phyloP scores from a whole-genome alignment of 2,888 invertebrate genomes.

The Girardia tigrina region DNA sequence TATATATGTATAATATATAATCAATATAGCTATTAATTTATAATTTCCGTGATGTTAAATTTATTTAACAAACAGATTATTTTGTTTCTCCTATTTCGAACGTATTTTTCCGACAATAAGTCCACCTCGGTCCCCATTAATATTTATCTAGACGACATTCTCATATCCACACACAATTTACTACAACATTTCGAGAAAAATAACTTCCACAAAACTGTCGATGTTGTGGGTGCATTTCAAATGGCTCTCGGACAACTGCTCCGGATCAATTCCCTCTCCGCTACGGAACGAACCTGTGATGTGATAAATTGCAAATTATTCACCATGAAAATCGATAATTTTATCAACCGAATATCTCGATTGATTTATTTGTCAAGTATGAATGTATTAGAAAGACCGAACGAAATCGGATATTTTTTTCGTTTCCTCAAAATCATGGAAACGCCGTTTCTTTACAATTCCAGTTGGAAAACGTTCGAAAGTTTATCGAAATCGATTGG shows the following conservation, averaged over 20 bases:
- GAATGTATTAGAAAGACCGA: background rate
- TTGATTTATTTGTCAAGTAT: background rate
- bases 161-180: background rate
- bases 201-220: background rate
- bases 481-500: background rate
- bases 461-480: background rate
- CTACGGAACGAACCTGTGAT: too few species aligned
- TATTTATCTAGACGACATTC: background rate
- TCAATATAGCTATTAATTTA: too few species aligned
- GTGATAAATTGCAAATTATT: too few species aligned
- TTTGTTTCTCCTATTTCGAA: too few species aligned
- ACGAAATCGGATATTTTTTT: background rate
- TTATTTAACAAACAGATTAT: too few species aligned
- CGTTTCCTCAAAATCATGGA: background rate
- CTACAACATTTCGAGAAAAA: background rate
- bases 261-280: too few species aligned
- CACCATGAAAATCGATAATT: background rate
- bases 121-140: too few species aligned
- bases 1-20: too few species aligned
- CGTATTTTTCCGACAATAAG: too few species aligned
- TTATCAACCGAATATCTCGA: background rate
- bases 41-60: too few species aligned
- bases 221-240: background rate
- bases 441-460: background rate
- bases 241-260: background rate